Conservation (phyloP, 2,888 invertebrate species). For the Cinara cedri region DNA sequence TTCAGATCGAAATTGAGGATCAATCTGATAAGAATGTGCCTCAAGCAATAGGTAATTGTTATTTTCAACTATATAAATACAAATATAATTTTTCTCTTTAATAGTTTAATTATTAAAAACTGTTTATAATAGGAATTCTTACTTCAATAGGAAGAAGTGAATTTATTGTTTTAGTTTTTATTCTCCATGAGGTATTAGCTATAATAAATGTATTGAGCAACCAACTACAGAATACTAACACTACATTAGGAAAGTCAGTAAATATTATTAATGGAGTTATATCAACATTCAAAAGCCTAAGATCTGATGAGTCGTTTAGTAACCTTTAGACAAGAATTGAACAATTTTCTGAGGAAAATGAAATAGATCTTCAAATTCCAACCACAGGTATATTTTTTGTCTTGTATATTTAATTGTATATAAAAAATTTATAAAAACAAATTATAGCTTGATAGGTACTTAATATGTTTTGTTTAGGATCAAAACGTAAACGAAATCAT, state of each 20-base stretch:
- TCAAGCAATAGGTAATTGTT: not conserved
- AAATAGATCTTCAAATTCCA: conserved; percentile 4
- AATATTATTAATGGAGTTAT: conserved; percentile 3
- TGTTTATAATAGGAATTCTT: not conserved
- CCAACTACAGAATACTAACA: not conserved
- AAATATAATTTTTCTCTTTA: not conserved
- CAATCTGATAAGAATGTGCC: conserved; percentile 8
- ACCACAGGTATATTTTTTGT: not conserved
- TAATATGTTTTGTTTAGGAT: conserved; percentile 21
- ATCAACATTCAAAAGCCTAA: not conserved
- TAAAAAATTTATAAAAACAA: not conserved
- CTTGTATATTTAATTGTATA: not conserved
- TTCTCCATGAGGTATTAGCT: not conserved
- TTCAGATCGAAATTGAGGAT: not conserved
- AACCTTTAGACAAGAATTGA: conserved; percentile 9
- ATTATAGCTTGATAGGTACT: not conserved
- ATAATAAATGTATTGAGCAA: not conserved
- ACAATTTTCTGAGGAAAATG: not conserved
- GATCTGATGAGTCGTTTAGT: not conserved
- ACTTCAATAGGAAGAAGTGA: conserved; percentile 2
- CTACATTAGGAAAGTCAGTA: not conserved
- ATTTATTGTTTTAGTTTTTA: conserved; percentile 6
- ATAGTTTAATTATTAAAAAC: not conserved
- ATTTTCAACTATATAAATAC: not conserved
- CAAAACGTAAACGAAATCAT: conserved; percentile 11